phyloP scores from a whole-genome alignment of 2,797 vertebrate genomes.

The Gobionotothen gibberifrons region DNA sequence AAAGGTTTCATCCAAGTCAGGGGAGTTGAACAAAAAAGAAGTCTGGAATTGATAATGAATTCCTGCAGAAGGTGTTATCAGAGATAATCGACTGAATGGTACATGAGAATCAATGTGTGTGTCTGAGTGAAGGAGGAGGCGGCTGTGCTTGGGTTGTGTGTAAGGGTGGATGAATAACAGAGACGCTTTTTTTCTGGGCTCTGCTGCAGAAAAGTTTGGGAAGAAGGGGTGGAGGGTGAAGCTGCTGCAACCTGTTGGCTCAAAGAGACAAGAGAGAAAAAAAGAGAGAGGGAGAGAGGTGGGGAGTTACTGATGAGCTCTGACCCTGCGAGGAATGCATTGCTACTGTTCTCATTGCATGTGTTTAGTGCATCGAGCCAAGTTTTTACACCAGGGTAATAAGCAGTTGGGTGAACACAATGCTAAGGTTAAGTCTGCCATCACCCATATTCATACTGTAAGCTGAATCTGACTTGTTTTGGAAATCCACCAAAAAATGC shows the following conservation, averaged over 20 bases:
- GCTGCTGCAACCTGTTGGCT: constrained; percentile 79
- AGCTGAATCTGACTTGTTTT: constrained; percentile 1
- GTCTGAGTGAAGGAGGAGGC: constrained; percentile 50
- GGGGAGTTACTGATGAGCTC: constrained; percentile 28
- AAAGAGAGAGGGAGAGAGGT: neutral
- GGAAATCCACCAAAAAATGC: constrained; percentile 11
- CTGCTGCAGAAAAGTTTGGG: constrained; percentile 65
- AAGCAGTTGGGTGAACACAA: constrained; percentile 24
- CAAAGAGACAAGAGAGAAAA: constrained; percentile 34
- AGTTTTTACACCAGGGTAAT: constrained; percentile 21
- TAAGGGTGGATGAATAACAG: constrained; percentile 70
- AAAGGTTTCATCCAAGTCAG: constrained; percentile 53
- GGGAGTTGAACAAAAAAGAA: constrained; percentile 5
- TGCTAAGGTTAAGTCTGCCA: constrained; percentile 23
- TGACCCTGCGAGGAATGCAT: constrained; percentile 50
- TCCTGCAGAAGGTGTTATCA: constrained; percentile 40
- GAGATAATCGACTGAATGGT: constrained; percentile 30
- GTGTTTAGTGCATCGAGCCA: neutral
- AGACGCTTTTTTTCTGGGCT: constrained; percentile 55
- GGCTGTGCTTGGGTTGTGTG: constrained; percentile 51
- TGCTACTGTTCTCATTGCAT: constrained; percentile 34
- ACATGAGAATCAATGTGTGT: constrained; percentile 26
- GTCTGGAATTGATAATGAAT: constrained; percentile 42
- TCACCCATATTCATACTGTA: constrained; percentile 13
- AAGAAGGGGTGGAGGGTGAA: constrained; percentile 59